These are phyloP conservation scores for Dicaeum eximium DNA, from an alignment of 2,113 vertebrate genomes.

Conservation along the genomic window DNA sequence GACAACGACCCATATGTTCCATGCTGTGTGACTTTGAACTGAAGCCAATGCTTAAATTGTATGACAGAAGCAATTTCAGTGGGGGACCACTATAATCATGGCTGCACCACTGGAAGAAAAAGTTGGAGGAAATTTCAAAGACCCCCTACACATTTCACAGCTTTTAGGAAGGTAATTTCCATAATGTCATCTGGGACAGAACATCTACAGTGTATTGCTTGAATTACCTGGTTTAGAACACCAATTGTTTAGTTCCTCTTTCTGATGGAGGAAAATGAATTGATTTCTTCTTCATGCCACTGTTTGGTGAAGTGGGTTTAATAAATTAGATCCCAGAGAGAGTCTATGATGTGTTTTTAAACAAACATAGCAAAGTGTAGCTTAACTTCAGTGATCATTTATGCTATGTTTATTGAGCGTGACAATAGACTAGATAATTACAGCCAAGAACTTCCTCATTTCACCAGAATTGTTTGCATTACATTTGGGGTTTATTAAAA, in stretches of 20 bases:
- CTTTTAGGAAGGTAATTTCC: neutral
- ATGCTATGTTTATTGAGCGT: neutral
- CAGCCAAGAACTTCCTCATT: neutral
- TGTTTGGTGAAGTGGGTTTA: slow-evolving; percentile 22
- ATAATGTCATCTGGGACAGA: neutral
- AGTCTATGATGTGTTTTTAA: neutral
- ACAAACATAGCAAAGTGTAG: neutral
- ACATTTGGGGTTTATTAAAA: neutral
- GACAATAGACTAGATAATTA: neutral
- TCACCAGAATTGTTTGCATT: neutral
- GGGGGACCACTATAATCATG: neutral
- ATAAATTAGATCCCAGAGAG: slow-evolving; percentile 15
- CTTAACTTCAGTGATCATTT: neutral
- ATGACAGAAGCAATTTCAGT: neutral
- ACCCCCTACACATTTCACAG: neutral
- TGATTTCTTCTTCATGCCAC: neutral
- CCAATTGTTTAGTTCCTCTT: neutral
- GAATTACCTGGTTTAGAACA: neutral
- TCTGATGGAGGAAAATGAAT: neutral
- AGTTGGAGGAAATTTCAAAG: neutral
- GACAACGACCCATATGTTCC: neutral
- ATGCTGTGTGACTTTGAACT: neutral
- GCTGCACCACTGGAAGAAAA: neutral
- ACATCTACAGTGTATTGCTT: neutral
- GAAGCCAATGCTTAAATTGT: neutral